Base-by-base conservation (phyloP, 2,797 vertebrate species). In the Urophycis tenuis region DNA sequence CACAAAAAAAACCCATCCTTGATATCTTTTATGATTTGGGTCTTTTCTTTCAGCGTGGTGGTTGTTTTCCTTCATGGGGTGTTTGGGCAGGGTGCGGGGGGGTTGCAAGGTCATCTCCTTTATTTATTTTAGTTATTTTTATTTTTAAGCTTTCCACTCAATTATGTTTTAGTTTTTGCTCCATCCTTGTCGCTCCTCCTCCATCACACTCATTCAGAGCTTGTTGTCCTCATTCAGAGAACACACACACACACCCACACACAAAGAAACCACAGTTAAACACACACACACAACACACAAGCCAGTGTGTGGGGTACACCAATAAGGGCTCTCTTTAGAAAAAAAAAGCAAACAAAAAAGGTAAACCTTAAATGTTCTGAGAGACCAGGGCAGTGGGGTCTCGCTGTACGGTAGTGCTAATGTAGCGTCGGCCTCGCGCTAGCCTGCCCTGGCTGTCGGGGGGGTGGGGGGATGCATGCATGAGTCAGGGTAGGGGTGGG, bases 121-220 rank as follows among this genome's bases (percentile, higher is more conserved):
- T 74, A 79, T 80, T 45, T 41, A 35, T 74, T 83, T 83, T 81
- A 7, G 29, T 76, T 0, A 25, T 83, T 53, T 71, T 34, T 29
- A 80, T 35, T n/a, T 80, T 64, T 30, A 32, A 77, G 36, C 14
- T 3, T 67, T 41, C 75, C 35, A 67, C 76, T 15, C 14, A 15
- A 53, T 67, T 15, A 77, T 70, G 64, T 75, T 76, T 35, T 73
- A 2, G 22, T 60, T 8, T 60, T 91, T 92, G 91, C 93, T 89
- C 83, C 86, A 85, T 82, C 90, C 90, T 83, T 34, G 81, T 83
- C 82, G 90, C 89, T 87, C 85, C 86, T 86, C 85, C 86, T 86
- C 32, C 22, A 39, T 69, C 49, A 3, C 71, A 36, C 34, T 39
- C 53, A 60, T 22, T 19, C 45, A 53, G 45, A 22, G 45, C 45